These are phyloP conservation scores for Trinorchestia longiramus DNA, from an alignment of 1,140 invertebrate genomes.

Conservation along the genomic window DNA sequence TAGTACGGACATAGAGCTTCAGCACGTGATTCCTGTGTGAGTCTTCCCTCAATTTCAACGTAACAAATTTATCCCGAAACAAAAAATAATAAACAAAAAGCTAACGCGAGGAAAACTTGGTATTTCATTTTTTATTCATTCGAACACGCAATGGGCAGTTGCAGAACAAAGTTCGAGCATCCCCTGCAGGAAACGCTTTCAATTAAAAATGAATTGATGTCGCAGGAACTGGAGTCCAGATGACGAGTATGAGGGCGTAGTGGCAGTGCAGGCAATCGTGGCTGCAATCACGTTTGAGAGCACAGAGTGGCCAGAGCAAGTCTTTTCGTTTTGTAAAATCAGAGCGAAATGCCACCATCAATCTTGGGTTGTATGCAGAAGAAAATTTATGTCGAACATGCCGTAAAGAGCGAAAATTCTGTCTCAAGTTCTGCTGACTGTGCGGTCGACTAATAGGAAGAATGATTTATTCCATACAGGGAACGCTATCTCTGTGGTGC, in stretches of 20 bases:
- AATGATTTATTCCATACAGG: constrained; percentile 25
- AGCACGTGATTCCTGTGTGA: neutral
- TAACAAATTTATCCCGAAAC: neutral
- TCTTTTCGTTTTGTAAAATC: neutral
- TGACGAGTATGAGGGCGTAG: too few relatives aligned
- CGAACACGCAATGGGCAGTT: neutral
- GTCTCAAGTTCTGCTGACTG: constrained; percentile 37
- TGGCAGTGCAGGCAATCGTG: neutral
- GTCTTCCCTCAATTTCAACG: neutral
- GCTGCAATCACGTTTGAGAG: neutral
- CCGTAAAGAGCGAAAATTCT: constrained; percentile 3
- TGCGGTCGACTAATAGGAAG: neutral
- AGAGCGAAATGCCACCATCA: neutral
- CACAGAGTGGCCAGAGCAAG: neutral
- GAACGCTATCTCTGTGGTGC: neutral
- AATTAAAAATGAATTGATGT: neutral
- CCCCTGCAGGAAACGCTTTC: neutral
- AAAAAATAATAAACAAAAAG: neutral
- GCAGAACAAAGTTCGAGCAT: neutral
- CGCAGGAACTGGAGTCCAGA: too few relatives aligned
- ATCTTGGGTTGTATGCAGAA: constrained; percentile 19
- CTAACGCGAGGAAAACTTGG: neutral
- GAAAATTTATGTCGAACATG: neutral
- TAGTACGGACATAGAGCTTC: neutral
- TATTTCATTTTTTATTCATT: neutral